Base-by-base conservation (phyloP, 2,113 vertebrate genomes). In the Sarotherodon lohbergeri region DNA sequence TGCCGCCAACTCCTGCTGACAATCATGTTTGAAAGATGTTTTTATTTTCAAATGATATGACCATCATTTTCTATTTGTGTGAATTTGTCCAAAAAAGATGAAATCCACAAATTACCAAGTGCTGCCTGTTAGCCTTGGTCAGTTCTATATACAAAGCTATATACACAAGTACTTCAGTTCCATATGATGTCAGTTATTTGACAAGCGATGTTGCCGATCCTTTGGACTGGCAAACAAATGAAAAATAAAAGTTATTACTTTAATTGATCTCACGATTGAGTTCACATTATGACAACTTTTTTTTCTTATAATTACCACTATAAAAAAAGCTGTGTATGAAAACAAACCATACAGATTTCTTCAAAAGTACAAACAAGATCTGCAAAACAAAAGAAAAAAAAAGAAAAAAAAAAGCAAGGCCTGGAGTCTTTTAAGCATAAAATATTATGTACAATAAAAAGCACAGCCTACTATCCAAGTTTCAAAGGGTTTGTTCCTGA, bases 371-470 rank as follows among this genome's bases (percentile, higher is more conserved):
- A 91, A 94, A 91, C 68, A 22, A 82, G 27, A 89, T 89, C 83
- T 84, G 76, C 89, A 11, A 68, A 68, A 22, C 2, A 89, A 68
- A 92, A 89, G 91, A 89, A 76, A 29, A 6, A 0, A 3, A 32
- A 19, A 36, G 3, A 8, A 88, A 66, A 92, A 89, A 90, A 87
- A 29, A 63, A 84, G 39, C 61, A 22, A 68, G 80, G 84, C 80
- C 50, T 87, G 81, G 73, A 87, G 86, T 73, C 76, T 41, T 90
- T 82, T 88, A 83, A 84, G 89, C 88, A 92, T 93, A 94, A 96
- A 94, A 94, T 90, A 85, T 83, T 87, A 91, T 94, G 89, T 95
- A 95, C 92, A 92, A 90, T 94, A 93, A 93, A 95, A 94, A 93
- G 93, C 92, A 85, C 89, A 90, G 83, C 89, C 92, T 91, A 91